Evolutionary conservation across 2,888 invertebrate genomes (phyloP).

Genomic region (Ectemnius lituratus): DNA sequence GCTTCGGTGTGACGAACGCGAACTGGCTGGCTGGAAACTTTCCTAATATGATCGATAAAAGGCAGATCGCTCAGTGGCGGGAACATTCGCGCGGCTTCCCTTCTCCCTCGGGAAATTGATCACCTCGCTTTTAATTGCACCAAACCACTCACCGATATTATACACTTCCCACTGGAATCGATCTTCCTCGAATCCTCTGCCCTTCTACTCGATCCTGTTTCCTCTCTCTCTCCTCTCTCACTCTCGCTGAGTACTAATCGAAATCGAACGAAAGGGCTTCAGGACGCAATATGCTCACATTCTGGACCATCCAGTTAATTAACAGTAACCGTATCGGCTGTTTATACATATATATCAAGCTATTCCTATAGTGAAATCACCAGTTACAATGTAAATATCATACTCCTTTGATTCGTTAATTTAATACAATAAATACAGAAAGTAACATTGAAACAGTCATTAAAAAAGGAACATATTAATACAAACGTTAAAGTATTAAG

Average conservation of each 20-base stretch:
- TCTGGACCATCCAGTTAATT: too few relatives aligned
- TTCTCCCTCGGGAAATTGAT: slow-evolving; percentile 9
- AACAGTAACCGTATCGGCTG: too few relatives aligned
- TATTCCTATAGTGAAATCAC: too few relatives aligned
- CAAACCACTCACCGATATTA: not conserved
- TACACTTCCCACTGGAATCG: not conserved
- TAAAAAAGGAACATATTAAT: too few relatives aligned
- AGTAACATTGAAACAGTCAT: too few relatives aligned
- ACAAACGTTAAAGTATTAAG: too few relatives aligned
- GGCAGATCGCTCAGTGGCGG: not conserved
- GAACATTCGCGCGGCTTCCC: not conserved
- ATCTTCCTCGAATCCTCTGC: not conserved
- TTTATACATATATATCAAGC: too few relatives aligned
- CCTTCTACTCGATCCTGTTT: slow-evolving; percentile 12
- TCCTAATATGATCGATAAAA: slow-evolving; percentile 36
- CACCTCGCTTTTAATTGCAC: slow-evolving; percentile 3
- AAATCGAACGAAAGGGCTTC: too few relatives aligned
- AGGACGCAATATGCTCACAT: too few relatives aligned
- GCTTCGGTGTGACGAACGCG: not conserved
- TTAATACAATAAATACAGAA: too few relatives aligned
- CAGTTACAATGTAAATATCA: too few relatives aligned
- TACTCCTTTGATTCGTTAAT: too few relatives aligned
- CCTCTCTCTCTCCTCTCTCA: not conserved
- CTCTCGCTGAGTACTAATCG: not conserved
- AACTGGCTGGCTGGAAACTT: slow-evolving; percentile 17